Percentiles rank a stretch among this genome's conserved stretches.
Evolutionary conservation across 2,888 invertebrate genomes (phyloP).

Genomic region (Mythimna vitellina): DNA sequence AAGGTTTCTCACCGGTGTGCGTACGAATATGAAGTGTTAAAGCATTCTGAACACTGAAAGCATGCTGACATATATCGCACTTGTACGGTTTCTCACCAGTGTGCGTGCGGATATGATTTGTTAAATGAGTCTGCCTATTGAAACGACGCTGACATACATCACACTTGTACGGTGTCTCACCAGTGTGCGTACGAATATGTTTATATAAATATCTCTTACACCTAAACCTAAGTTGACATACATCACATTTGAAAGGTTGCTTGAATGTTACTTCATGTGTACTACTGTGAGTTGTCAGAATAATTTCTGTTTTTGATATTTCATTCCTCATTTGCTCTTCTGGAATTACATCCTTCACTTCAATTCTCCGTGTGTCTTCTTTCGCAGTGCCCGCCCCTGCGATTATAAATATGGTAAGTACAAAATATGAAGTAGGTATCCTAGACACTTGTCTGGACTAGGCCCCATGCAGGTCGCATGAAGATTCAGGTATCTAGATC

Average conservation of each 20-base stretch:
- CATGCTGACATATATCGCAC: not conserved
- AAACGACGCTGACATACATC: not conserved
- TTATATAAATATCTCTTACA: not conserved
- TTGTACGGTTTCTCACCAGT: not conserved
- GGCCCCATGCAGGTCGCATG: too few relatives aligned
- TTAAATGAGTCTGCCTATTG: not conserved
- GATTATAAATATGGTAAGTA: not conserved
- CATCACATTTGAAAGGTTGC: not conserved
- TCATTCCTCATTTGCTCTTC: not conserved
- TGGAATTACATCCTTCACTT: not conserved
- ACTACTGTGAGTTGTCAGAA: not conserved
- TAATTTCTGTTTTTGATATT: not conserved
- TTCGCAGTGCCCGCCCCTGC: not conserved
- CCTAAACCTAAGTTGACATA: not conserved
- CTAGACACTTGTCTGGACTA: too few relatives aligned
- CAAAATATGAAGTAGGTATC: not conserved
- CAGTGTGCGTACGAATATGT: not conserved
- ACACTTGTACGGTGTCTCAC: not conserved
- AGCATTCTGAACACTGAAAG: too few relatives aligned
- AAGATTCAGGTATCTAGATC: too few relatives aligned
- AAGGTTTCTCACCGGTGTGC: too few relatives aligned
- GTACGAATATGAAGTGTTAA: too few relatives aligned
- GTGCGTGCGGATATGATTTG: not conserved
- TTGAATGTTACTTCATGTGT: not conserved
- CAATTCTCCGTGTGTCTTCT: not conserved